Base-by-base conservation (phyloP, 1,140 invertebrate genomes). In the Drosophila parvula region DNA sequence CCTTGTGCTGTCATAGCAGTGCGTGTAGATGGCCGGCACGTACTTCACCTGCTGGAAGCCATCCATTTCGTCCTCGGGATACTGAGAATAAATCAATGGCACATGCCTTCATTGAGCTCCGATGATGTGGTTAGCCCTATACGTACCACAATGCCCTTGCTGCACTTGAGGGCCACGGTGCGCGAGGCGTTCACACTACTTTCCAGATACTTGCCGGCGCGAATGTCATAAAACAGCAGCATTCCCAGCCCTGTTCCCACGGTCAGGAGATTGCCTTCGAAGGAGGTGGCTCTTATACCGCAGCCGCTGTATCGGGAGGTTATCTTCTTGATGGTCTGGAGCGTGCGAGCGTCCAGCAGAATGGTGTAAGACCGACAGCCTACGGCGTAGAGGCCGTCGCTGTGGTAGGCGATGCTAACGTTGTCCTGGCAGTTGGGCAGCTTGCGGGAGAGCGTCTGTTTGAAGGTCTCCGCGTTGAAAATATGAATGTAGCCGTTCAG, bases 1-100 rank as follows among this genome's bases (percentile, higher is more conserved):
- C 27, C 97, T 97, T 53, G 96, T 97, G 74, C 95, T 94, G 93
- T 99, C 98, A 92, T 98, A 99, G 92, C 97, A 98, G 91, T 99
- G 98, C 2, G 98, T 98, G 91, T 99, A 99, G 85, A 99, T 98
- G 14, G 98, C 98, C 47, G 98, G 97, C 18, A 96, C 96, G 91
- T 98, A 97, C 92, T 97, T 97, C 1, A 96, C 95, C 79, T 97
- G 96, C 92, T 96, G 96, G 80, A 96, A 95, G 41, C 96, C 96
- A 71, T 97, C 96, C 71, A 95, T 94, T 79, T 97, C 96, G 90
- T 97, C 96, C 83, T 97, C 96, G 0, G 96, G 96, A 92, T 96
- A 97, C 96, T 97, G 89, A 1, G 0, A 27, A 43, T 1, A 16
- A 7, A 27, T 22, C 22, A 12, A 3, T n/a, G 8, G 0, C 5